A percentile compares a stretch with the other conserved stretches of the same genome.
Conservation (phyloP, 2,888 invertebrate species). For the Lysandra coridon region DNA sequence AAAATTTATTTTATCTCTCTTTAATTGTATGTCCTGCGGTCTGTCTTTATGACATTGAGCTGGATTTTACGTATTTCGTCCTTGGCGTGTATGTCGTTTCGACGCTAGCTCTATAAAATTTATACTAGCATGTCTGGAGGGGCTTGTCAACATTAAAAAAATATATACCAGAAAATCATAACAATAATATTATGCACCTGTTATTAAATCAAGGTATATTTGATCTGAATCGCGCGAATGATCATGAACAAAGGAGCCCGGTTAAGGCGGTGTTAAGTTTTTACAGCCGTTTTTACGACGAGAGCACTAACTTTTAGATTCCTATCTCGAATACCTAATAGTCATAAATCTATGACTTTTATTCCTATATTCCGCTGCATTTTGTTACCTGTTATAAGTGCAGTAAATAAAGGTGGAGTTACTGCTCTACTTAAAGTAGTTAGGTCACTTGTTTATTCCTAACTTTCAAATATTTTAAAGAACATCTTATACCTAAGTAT, state of each 20-base stretch:
- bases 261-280: conserved; percentile 54
- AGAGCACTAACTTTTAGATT: conserved; percentile 55
- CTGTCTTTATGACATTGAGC: no score
- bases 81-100: no score
- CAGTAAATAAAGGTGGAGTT: background rate
- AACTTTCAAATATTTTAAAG: background rate
- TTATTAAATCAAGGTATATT: background rate
- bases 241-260: conserved; percentile 54
- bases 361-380: background rate
- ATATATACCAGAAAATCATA: background rate
- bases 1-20: no score
- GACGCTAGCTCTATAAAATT: no score
- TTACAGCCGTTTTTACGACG: conserved; percentile 64
- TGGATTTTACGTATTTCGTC: no score
- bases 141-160: background rate
- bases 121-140: no score
- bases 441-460: background rate
- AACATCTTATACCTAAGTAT: no score
- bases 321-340: conserved; percentile 36
- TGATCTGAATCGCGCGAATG: conserved; percentile 47
- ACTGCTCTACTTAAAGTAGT: background rate
- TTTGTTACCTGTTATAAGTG: conserved; percentile 25
- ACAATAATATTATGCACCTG: background rate
- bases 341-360: conserved; percentile 32
- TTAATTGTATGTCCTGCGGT: no score